phyloP scores from a whole-genome alignment of 2,888 invertebrate genomes.

The Abrostola triplasia region DNA sequence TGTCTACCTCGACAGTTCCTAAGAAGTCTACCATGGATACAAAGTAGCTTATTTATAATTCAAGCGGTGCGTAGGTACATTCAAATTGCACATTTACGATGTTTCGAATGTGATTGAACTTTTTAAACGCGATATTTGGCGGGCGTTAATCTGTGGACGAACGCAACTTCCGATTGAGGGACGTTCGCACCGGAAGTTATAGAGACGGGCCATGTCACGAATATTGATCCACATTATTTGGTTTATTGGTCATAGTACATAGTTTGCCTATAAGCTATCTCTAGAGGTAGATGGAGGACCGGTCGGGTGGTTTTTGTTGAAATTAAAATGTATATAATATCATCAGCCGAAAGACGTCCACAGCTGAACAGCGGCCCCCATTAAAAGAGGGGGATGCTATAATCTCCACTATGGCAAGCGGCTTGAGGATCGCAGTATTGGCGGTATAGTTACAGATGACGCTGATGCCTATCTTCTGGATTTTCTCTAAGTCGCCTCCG shows the following conservation, averaged over 20 bases:
- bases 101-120: slow-evolving; percentile 60
- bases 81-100: slow-evolving; percentile 51
- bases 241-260: slow-evolving; percentile 5
- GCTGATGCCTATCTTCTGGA: too few species aligned
- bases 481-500: too few species aligned
- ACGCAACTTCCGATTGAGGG: slow-evolving; percentile 64
- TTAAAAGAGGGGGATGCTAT: too few species aligned
- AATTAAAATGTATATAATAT: too few species aligned
- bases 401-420: too few species aligned
- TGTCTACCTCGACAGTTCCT: slow-evolving; percentile 22
- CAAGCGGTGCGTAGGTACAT: slow-evolving; percentile 23
- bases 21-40: slow-evolving; percentile 25
- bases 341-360: too few species aligned
- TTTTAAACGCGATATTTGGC: slow-evolving; percentile 57
- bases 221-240: slow-evolving; percentile 51
- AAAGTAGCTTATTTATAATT: slow-evolving; percentile 33
- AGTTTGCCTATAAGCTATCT: too few species aligned
- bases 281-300: too few species aligned
- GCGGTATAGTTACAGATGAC: too few species aligned
- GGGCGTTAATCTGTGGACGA: slow-evolving; percentile 59
- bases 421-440: too few species aligned
- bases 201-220: slow-evolving; percentile 48
- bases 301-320: too few species aligned
- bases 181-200: slow-evolving; percentile 61
- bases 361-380: too few species aligned